A percentile compares a stretch with the other conserved stretches of the same genome.
These are phyloP conservation scores for Halictus quadricinctus DNA, from an alignment of 2,888 invertebrate species.

Conservation along the genomic window DNA sequence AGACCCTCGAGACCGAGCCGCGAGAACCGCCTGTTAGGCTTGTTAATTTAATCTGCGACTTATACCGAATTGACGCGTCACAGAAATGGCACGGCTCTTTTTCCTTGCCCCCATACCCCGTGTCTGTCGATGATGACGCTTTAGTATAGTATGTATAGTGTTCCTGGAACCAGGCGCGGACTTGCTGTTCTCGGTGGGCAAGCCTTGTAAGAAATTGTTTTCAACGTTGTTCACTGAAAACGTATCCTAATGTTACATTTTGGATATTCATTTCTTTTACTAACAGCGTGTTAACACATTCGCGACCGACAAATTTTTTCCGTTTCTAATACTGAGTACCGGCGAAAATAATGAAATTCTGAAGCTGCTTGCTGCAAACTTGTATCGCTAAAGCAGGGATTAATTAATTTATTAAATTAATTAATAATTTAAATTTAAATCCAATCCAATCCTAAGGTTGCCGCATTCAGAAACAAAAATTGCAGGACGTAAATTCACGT, in stretches of 20 bases:
- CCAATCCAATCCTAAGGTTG: too few species aligned
- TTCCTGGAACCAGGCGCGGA: background rate
- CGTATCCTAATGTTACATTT: background rate
- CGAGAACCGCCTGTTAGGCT: constrained; percentile 50
- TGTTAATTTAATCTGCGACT: constrained; percentile 56
- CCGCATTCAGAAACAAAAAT: too few species aligned
- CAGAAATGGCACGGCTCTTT: background rate
- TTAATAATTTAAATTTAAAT: too few species aligned
- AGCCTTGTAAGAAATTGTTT: background rate
- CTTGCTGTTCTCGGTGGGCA: background rate
- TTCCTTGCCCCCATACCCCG: background rate
- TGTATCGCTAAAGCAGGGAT: too few species aligned
- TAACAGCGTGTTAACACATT: background rate
- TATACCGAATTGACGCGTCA: constrained; percentile 7
- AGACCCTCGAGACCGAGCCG: constrained; percentile 60
- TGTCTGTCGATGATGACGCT: background rate
- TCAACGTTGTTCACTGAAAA: background rate
- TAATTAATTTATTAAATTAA: too few species aligned
- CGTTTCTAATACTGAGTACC: too few species aligned
- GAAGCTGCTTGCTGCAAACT: too few species aligned
- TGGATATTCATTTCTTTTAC: background rate
- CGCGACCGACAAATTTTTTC: too few species aligned
- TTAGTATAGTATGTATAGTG: background rate
- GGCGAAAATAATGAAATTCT: too few species aligned
- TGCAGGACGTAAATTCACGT: too few species aligned